A percentile compares a stretch with the other conserved stretches of the same genome.
phyloP scores from a whole-genome alignment of 2,113 vertebrate genomes.

The Eurystomus gularis region DNA sequence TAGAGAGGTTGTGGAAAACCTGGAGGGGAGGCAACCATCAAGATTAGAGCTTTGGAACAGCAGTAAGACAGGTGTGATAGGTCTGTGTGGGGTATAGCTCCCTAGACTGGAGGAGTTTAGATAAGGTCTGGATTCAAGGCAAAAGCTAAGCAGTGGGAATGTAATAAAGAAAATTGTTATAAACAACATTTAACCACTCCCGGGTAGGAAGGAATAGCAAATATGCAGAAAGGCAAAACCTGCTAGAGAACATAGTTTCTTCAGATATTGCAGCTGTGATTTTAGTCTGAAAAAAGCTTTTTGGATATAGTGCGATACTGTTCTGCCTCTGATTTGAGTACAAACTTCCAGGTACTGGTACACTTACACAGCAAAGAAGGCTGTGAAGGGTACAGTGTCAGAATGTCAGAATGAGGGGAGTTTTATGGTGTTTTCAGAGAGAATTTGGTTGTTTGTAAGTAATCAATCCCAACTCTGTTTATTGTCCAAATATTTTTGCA shows the following conservation, averaged over 20 bases:
- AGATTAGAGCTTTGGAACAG: background rate
- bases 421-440: background rate
- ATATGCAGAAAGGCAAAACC: background rate
- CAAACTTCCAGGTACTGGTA: background rate
- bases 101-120: background rate
- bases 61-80: background rate
- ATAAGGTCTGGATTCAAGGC: background rate
- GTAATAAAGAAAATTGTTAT: background rate
- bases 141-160: background rate
- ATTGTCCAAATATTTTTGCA: background rate
- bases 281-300: background rate
- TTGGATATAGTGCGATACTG: background rate
- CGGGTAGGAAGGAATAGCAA: background rate
- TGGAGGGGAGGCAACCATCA: accelerated
- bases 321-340: background rate
- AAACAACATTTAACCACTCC: background rate
- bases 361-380: background rate
- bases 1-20: background rate
- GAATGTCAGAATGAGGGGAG: background rate
- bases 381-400: background rate
- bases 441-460: background rate
- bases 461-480: background rate
- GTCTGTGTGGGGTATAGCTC: background rate
- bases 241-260: background rate
- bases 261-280: background rate